A percentile compares a stretch with the other conserved stretches of the same genome.
phyloP scores from a whole-genome alignment of 2,113 vertebrate genomes.

The Lepisosteus oculatus region DNA sequence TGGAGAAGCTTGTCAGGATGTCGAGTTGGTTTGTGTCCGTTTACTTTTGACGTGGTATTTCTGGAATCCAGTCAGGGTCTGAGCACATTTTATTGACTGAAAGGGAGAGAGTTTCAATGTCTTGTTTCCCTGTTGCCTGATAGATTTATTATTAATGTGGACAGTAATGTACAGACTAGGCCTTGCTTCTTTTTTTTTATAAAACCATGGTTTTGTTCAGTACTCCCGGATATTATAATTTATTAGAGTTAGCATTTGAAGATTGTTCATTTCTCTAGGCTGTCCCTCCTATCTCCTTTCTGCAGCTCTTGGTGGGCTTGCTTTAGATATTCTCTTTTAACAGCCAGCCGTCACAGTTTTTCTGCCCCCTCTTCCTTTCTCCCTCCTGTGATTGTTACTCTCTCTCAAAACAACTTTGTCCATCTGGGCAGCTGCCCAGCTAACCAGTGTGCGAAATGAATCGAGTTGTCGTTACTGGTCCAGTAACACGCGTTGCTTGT shows the following conservation, averaged over 20 bases:
- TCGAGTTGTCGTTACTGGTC: constrained; percentile 5
- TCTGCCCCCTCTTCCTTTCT: background rate
- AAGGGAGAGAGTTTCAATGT: no score
- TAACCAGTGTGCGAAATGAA: background rate
- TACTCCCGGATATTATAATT: no score
- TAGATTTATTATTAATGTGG: no score
- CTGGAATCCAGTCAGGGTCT: no score
- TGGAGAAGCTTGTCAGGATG: no score
- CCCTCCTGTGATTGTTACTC: background rate
- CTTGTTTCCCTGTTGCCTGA: no score
- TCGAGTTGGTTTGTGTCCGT: no score
- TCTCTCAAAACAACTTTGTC: constrained; percentile 3
- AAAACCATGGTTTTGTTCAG: background rate
- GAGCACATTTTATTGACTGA: no score
- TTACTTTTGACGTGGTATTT: no score
- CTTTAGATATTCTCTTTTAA: background rate
- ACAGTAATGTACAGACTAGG: background rate
- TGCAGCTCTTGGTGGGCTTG: background rate
- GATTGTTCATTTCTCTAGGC: no score
- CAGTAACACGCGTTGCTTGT: background rate
- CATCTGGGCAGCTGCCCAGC: constrained; percentile 15
- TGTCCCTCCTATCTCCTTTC: background rate
- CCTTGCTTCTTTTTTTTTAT: background rate
- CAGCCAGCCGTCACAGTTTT: background rate
- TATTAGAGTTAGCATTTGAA: no score